Evolutionary conservation across 2,113 vertebrate species (phyloP), one percentile per base, ranked within the genome.

Genomic region (Solea solea): DNA sequence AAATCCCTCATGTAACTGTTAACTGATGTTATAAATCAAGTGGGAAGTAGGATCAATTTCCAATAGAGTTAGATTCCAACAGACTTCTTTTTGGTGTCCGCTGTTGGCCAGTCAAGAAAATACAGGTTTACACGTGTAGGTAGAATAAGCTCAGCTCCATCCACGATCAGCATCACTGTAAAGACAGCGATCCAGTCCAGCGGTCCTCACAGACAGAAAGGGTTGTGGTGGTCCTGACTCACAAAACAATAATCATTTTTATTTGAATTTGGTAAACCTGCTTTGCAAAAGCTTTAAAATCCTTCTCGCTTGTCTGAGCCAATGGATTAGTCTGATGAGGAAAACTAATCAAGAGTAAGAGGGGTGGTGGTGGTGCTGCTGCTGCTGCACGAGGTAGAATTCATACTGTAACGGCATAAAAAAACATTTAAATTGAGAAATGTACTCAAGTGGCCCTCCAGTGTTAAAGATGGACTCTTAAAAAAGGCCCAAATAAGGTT

Each of bases 221-320:
- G 34, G 34, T 34, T 34, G 3, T 34, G 5, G 34, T 34, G 5
- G 34, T 34, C 34, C 34, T 34, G 34, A 13, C 68, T 56, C 16
- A 39, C 6, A 25, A 27, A 50, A 49, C 39, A 54, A 59, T 40
- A 60, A 44, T 13, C 27, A 48, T 11, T 63, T 50, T 52, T 27
- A 44, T 59, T 59, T 0, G 1, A 50, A 56, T 25, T 11, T 74
- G 42, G 12, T 15, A 45, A 72, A 39, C 67, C 34, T 44, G 34
- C 45, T 56, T 7, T 54, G 50, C 7, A 74, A 69, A 62, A 27
- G 62, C 50, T 64, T 59, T 59, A 52, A 52, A 66, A 67, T 59
- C 34, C 34, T n/a, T 34, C 40, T 51, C 58, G 51, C 52, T 52
- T 51, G 10, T 27, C 34, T 42, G 41, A 63, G 44, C 62, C 5